Evolutionary conservation across 2,797 vertebrate species (phyloP).

Genomic region (Catamblyrhynchus diadema): DNA sequence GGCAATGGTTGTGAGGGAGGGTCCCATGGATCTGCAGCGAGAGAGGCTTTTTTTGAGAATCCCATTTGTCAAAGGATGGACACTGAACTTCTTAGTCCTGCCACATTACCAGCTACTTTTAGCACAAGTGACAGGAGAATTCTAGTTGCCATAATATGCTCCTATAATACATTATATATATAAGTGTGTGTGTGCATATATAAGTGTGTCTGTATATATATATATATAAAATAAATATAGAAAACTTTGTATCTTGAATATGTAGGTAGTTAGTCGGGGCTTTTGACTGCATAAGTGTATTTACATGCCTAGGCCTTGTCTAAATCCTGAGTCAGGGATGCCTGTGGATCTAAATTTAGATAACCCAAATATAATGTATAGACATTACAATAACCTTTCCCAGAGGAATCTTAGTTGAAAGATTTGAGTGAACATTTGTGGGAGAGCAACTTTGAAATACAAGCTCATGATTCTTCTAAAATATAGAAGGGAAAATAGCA

Average conservation of each 20-base stretch:
- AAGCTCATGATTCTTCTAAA: not conserved
- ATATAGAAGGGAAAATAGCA: not conserved
- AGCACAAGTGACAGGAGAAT: not conserved
- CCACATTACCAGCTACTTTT: not conserved
- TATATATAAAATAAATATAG: not conserved
- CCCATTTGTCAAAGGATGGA: not conserved
- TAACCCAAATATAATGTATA: not conserved
- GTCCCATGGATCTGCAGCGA: not conserved
- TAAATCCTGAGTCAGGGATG: not conserved
- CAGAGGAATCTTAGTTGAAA: not conserved
- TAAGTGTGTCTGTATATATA: fast-evolving
- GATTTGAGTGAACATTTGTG: not conserved
- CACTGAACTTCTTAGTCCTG: not conserved
- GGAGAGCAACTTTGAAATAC: not conserved
- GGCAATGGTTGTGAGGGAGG: not conserved
- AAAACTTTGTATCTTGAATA: not conserved
- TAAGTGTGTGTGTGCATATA: not conserved
- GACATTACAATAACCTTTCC: not conserved
- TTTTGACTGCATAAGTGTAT: not conserved
- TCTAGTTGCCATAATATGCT: not conserved
- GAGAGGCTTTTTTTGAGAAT: not conserved
- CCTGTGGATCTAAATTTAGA: not conserved
- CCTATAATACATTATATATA: not conserved
- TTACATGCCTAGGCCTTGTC: not conserved
- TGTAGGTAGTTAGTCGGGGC: not conserved